phyloP scores from a whole-genome alignment of 2,797 vertebrate species.

The Nannoperca australis region DNA sequence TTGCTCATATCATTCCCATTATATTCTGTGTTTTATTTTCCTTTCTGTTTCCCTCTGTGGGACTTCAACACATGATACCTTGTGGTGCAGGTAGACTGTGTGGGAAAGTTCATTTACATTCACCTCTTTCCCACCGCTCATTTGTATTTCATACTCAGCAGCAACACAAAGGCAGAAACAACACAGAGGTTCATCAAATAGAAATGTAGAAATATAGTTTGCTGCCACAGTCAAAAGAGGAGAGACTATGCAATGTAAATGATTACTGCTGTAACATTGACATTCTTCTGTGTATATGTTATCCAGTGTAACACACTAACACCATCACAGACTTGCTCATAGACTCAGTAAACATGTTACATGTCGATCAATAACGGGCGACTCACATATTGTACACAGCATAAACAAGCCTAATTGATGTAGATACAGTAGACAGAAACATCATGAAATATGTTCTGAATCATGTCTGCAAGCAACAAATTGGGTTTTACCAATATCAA shows the following conservation, averaged over 20 bases:
- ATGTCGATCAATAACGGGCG: neutral
- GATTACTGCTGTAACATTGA: neutral
- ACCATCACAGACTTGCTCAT: neutral
- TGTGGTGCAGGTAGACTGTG: constrained; percentile 2
- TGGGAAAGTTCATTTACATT: constrained; percentile 22
- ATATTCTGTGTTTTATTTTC: constrained; percentile 27
- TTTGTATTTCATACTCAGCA: constrained; percentile 4
- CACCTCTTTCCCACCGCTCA: constrained; percentile 9
- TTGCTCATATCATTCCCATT: constrained; percentile 9
- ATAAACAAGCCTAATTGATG: neutral
- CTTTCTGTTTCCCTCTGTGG: constrained; percentile 5
- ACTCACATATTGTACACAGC: neutral
- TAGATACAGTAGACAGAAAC: neutral
- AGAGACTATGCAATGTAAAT: neutral
- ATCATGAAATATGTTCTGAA: neutral
- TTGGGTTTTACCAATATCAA: neutral
- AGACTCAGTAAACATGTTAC: neutral
- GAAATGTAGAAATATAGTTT: constrained; percentile 7
- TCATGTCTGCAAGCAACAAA: neutral
- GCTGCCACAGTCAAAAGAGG: neutral
- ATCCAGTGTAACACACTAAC: neutral
- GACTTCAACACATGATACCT: neutral
- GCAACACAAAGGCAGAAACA: neutral
- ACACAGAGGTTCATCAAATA: constrained; percentile 14
- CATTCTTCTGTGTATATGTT: neutral